Evolutionary conservation across 2,113 vertebrate genomes (phyloP), one percentile per base, ranked within the genome.

Genomic region (Phrynosoma blainvillii): DNA sequence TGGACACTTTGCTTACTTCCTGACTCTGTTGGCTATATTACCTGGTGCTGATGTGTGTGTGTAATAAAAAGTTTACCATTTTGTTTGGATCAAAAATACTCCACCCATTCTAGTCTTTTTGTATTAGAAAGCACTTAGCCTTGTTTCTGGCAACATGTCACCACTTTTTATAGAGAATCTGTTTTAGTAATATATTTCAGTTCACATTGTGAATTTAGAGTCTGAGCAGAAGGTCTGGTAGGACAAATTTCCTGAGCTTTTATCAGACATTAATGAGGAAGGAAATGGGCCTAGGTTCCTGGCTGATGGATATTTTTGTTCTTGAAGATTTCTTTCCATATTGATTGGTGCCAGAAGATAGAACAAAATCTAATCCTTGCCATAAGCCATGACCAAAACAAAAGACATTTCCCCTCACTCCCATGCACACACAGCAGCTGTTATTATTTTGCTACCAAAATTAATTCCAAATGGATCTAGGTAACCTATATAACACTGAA

Each of bases 371-470:
- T 82, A 52, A 2, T 13, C 87, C 66, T 86, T 23, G 77, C 90
- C 59, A 88, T 62, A 16, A 77, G 20, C 88, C 56, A 6, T 59
- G 56, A 10, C 56, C 59, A 47, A 47, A 47, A 47, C 47, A 47
- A 47, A 47, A 47, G 47, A 47, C 47, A 47, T 47, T 36, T 36
- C 36, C 47, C 47, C 47, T 47, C 7, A 36, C 47, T 47, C 47
- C 47, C 47, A 47, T 47, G 7, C 47, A 47, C 5, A 47, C 47
- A 47, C 59, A 62, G 59, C 59, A 16, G 7, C 10, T 88, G 10
- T 86, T 92, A 90, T 90, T 82, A 12, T 89, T 91, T 92, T 93
- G 89, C 80, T 36, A 56, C 74, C 82, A 82, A 84, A 93, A 93
- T 91, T 91, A 78, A 83, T 68, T 42, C 59, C 4, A 83, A 86